Base-by-base conservation (phyloP, 64 coral and sea anemone species). In the Stichodactyla mertensii region DNA sequence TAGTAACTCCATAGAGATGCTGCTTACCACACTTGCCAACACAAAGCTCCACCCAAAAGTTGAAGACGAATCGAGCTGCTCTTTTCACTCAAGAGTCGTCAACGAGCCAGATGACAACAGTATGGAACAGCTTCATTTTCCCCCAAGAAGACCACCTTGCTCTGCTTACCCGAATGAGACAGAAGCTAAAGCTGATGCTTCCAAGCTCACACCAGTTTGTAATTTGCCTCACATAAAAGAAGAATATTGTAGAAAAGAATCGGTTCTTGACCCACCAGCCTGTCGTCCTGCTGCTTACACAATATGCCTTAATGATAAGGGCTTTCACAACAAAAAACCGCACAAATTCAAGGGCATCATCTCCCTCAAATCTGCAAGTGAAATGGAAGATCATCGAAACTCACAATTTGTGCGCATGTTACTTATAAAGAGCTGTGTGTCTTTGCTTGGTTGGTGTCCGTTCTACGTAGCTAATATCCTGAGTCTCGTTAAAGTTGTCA, bases 391-490 rank as follows among this genome's bases (percentile, higher is more conserved):
- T 85, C 55, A 22, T 16, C 15, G 20, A 14, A 22, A 62, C 10
- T 20, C 16, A 15, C 83, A 85, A 23, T 85, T 85, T 24, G 5
- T 85, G 15, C 16, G 54, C 16, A 52, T 85, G 24, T 16, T 61
- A 0, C 6, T 85, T 16, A 18, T 64, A 6, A 5, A 51, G 2
- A 85, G 51, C 55, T 85, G 45, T 14, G 7, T 85, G 11, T 85
- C 83, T 2, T 23, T 85, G 55, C 60, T 85, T 85, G 55, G 83
- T 31, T 85, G 83, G 83, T 55, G 45, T 1, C 83, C 60, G 5
- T 58, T 31, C 16, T 61, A 61, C 31, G 55, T 31, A 16, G 52
- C 10, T 4, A 64, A 13, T 8, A 19, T 64, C 31, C 9, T 85
- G 8, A 61, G 16, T 11, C 15, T 64, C 12, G 16, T 64, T 55